Base-by-base conservation (phyloP, 2,888 invertebrate species). In the Cepaea hortensis region DNA sequence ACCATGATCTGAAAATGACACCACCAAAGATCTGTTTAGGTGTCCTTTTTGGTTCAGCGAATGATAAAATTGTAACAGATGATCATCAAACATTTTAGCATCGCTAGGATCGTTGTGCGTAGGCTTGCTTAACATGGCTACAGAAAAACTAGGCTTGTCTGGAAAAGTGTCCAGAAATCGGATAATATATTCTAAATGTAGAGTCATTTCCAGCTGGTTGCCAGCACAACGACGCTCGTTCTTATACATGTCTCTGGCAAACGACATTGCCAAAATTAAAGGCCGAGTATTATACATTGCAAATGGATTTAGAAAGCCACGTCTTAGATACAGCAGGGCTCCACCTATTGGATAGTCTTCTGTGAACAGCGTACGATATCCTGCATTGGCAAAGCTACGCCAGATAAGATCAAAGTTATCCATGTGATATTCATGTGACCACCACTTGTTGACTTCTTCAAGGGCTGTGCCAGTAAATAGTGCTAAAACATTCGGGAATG, bases 401-500 rank as follows among this genome's bases (percentile, higher is more conserved):
- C 98, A 98, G 81, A 98, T 95, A 90, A 98, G 97, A 0, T 97
- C 96, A 92, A 98, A 90, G 11, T 89, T 81, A 81, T 92, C 92
- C 88, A 92, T 91, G 11, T 87, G 88, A 20, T 83, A 85, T 55
- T 87, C 72, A 76, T 88, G 77, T 5, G 88, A 85, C 82, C 90
- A 88, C 35, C 90, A 88, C 85, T 88, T 89, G 11, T 89, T 88
- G 6, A 89, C 82, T 46, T 90, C 90, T 72, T 89, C 88, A n/a
- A 88, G 85, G 23, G 85, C 88, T 72, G 88, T 88, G 0, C 91
- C 91, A 0, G 88, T 96, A 20, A 98, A 94, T 87, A 97, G 96
- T 0, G 98, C 97, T 13, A 97, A 96, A 87, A 98, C 93, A 94
- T 98, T 98, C 0, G 98, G 97, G 93, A 97, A 98, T 0, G 98